These are phyloP conservation scores for Siniperca obscura DNA, from an alignment of 2,797 vertebrate species.

Conservation along the genomic window DNA sequence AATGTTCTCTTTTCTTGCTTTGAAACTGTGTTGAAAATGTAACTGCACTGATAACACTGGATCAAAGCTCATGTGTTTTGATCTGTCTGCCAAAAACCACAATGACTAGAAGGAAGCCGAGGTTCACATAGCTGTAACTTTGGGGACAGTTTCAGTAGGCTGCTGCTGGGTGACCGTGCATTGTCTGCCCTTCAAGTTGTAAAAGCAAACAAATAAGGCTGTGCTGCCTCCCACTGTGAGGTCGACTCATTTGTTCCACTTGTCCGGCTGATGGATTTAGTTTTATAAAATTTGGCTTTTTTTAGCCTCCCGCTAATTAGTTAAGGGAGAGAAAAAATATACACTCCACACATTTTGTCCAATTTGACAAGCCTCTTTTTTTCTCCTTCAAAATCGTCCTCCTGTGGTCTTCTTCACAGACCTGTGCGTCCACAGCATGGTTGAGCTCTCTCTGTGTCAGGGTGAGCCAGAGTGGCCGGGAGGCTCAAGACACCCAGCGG, in stretches of 20 bases:
- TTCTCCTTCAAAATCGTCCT: constrained; percentile 64
- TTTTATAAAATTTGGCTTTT: constrained; percentile 83
- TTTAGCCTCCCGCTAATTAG: constrained; percentile 84
- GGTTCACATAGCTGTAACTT: constrained; percentile 59
- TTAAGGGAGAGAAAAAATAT: constrained; percentile 65
- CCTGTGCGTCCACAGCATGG: constrained; percentile 56
- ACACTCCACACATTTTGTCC: constrained; percentile 62
- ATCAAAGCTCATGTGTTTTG: constrained; percentile 46
- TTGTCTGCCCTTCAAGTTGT: constrained; percentile 83
- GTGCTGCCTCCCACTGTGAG: constrained; percentile 74
- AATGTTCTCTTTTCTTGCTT: constrained; percentile 34
- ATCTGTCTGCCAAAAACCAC: constrained; percentile 43
- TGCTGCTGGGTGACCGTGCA: constrained; percentile 66
- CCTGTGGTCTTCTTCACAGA: constrained; percentile 70
- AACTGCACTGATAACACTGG: constrained; percentile 21
- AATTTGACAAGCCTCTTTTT: constrained; percentile 65
- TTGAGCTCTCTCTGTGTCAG: constrained; percentile 61
- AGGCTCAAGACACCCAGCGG: constrained; percentile 81
- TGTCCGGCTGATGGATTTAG: constrained; percentile 87
- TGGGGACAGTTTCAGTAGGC: constrained; percentile 64
- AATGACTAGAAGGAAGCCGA: not conserved
- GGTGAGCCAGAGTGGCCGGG: constrained; percentile 70
- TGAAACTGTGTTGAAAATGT: constrained; percentile 27
- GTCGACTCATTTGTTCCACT: constrained; percentile 85
- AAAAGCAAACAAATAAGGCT: constrained; percentile 83